Conservation (phyloP, 1,140 invertebrate genomes). For the Meloidogyne exigua region DNA sequence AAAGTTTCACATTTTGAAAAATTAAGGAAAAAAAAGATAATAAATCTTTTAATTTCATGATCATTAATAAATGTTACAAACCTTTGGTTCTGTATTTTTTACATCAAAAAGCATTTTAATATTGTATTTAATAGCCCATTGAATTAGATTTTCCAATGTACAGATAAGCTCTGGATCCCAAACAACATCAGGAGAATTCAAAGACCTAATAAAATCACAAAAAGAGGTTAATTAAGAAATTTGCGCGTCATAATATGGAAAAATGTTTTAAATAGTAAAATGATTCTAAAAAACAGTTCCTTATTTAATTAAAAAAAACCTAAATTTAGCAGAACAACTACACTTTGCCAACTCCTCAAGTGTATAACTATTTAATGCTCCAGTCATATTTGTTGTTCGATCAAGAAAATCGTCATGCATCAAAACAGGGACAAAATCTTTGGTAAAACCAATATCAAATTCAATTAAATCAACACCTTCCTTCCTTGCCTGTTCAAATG, state of each 20-base stretch:
- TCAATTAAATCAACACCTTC: constrained; percentile 74
- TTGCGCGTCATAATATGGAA: no score
- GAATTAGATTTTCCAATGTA: constrained; percentile 59
- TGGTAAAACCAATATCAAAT: constrained; percentile 74
- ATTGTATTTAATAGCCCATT: constrained; percentile 53
- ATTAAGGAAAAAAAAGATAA: no score
- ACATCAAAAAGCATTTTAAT: constrained; percentile 62
- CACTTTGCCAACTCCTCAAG: constrained; percentile 70
- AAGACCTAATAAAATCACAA: not conserved
- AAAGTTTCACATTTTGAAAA: no score
- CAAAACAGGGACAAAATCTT: constrained; percentile 74
- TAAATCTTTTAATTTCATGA: constrained; percentile 16
- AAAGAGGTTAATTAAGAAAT: no score
- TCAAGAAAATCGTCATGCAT: constrained; percentile 76
- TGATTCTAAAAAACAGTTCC: not conserved
- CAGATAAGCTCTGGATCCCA: constrained; percentile 36
- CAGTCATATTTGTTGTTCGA: constrained; percentile 70
- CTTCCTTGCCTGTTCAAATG: constrained; percentile 64
- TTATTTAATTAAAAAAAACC: not conserved
- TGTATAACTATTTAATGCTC: constrained; percentile 69
- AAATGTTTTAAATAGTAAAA: no score
- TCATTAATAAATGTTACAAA: constrained; percentile 22
- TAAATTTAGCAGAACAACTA: constrained; percentile 50
- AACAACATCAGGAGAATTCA: not conserved
- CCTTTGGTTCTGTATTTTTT: constrained; percentile 54